Conservation (phyloP, 2,888 invertebrate genomes). For the Vesta saturnalis region DNA sequence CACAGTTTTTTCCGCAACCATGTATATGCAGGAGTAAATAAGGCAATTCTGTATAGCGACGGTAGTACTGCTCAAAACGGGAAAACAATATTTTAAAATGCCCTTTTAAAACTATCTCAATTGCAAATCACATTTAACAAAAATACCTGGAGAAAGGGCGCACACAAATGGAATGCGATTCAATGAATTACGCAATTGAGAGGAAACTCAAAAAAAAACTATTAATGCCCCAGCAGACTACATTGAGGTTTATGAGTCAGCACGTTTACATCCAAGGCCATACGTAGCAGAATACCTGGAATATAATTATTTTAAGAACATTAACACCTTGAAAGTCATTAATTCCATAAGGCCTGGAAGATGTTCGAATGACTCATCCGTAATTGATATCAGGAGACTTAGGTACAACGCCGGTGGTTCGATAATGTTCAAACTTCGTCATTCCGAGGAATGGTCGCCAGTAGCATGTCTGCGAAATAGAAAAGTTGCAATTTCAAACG, state of each 20-base stretch:
- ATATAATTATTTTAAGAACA: constrained; percentile 4
- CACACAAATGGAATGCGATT: constrained; percentile 16
- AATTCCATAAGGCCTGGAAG: constrained; percentile 13
- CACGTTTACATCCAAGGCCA: constrained; percentile 8
- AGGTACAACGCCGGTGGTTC: not conserved
- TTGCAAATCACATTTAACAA: not conserved
- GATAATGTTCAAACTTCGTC: constrained; percentile 5
- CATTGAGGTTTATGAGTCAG: constrained; percentile 1
- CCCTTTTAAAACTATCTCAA: not conserved
- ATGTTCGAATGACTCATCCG: not conserved
- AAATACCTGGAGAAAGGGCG: constrained; percentile 7
- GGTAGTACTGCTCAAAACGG: constrained; percentile 1
- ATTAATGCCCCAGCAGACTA: constrained; percentile 15
- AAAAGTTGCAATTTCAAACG: not conserved
- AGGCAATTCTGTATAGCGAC: constrained; percentile 12
- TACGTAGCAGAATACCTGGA: constrained; percentile 8
- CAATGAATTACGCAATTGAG: not conserved
- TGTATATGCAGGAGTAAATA: not conserved
- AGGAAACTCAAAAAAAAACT: constrained; percentile 9
- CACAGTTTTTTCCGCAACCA: constrained; percentile 2
- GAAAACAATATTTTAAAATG: constrained; percentile 6
- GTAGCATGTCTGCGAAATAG: not conserved
- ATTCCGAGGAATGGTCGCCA: not conserved
- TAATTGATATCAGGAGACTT: constrained; percentile 10
- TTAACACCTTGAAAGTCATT: not conserved